phyloP scores from a whole-genome alignment of 2,113 vertebrate genomes.

The Edolisoma coerulescens region DNA sequence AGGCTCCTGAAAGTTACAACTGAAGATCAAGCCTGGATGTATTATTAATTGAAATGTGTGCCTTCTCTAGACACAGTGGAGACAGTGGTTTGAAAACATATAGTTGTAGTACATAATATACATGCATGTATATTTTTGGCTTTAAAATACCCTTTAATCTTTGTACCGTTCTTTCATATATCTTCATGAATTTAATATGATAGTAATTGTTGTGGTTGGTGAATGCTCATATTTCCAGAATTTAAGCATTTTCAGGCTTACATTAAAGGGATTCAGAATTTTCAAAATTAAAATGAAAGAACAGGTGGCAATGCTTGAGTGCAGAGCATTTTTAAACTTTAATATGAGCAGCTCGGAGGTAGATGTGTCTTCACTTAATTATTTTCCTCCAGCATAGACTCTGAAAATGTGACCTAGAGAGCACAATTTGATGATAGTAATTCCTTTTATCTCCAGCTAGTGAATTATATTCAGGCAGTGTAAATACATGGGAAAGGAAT shows the following conservation, averaged over 20 bases:
- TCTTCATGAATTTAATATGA: slow-evolving; percentile 43
- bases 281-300: slow-evolving; percentile 21
- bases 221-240: slow-evolving; percentile 6
- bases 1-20: slow-evolving; percentile 29
- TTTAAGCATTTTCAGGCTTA: background rate
- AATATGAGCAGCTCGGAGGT: background rate
- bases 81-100: slow-evolving; percentile 62
- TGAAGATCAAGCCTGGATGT: slow-evolving; percentile 25
- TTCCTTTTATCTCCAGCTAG: slow-evolving; percentile 24
- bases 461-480: background rate
- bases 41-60: slow-evolving; percentile 61
- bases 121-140: slow-evolving; percentile 39
- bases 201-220: slow-evolving; percentile 45
- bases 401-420: background rate
- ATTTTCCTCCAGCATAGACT: background rate
- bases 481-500: slow-evolving; percentile 18
- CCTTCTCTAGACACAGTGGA: slow-evolving; percentile 57
- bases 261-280: background rate
- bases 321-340: slow-evolving; percentile 1
- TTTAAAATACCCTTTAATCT: slow-evolving; percentile 60
- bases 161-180: slow-evolving; percentile 23
- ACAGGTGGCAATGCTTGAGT: slow-evolving; percentile 38
- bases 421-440: background rate
- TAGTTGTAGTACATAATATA: background rate
- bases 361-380: slow-evolving; percentile 11